Base-by-base conservation (phyloP, 2,888 invertebrate genomes). In the Elysia crispata region DNA sequence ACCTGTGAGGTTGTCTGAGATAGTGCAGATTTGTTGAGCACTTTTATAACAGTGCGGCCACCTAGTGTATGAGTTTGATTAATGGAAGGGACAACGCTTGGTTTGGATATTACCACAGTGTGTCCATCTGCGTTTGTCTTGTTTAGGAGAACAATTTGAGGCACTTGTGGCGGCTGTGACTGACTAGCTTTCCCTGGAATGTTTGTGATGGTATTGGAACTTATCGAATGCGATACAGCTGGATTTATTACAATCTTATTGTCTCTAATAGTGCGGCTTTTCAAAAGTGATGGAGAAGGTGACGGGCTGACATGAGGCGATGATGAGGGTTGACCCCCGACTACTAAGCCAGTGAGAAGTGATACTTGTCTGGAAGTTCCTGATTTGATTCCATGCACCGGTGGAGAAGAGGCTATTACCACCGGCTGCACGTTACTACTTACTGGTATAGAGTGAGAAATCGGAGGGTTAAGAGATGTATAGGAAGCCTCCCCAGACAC, bases 261-360 rank as follows among this genome's bases (percentile, higher is more conserved):
- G 25, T 60, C n/a, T 6, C 25, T 60, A 15, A 60, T 60, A 13
- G 60, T n/a, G 15, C 6, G 60, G 60, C 15, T 60, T 60, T 13
- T 60, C 60, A 13, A 3, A 6, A n/a, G n/a, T 13, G 60, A 60
- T 15, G n/a, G 3, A 60, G 25, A n/a, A 3, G 15, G 5, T 25
- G n/a, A 25, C 3, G 25, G n/a, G 11, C 41, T 11, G 11, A 41
- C 41, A 41, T 41, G 41, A 41, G 41, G 41, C 41, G 25, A 15
- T 18, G 41, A 50, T n/a, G 64, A 11, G 60, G 64, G 49, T 8
- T 49, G 78, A 57, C 72, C 64, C 18, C 60, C 50, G 25, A 78
- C 73, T 18, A 78, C 73, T 20, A 23, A 31, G 0, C 78, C 78
- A n/a, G 78, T 78, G 13, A 78, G 49, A 64, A 78, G 78, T 23